Conservation (phyloP, 2,797 vertebrate genomes). For the Eospalax fontanierii region DNA sequence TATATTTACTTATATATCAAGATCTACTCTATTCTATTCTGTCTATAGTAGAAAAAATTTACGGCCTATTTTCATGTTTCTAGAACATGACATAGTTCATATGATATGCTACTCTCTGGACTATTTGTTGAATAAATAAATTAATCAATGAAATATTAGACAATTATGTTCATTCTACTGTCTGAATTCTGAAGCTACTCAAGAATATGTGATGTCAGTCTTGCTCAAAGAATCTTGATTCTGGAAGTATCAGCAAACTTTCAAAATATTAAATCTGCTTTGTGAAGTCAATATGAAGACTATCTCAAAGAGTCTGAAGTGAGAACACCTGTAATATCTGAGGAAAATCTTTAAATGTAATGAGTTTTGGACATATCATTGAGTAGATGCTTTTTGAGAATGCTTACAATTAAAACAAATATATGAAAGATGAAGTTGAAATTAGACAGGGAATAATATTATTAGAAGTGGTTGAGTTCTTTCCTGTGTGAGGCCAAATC, state of each 20-base stretch:
- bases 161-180: not conserved
- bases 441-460: not conserved
- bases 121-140: constrained; percentile 8
- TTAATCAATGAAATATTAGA: not conserved
- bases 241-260: not conserved
- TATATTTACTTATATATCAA: not conserved
- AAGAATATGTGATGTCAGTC: not conserved
- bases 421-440: not conserved
- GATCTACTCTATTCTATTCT: not conserved
- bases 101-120: not conserved
- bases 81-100: not conserved
- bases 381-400: constrained; percentile 22
- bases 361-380: constrained; percentile 38
- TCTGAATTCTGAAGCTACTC: not conserved
- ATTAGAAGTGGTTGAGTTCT: constrained; percentile 52
- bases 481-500: not conserved
- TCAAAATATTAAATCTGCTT: not conserved
- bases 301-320: not conserved
- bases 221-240: constrained; percentile 35
- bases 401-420: not conserved
- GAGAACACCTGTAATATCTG: constrained; percentile 10
- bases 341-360: constrained; percentile 1
- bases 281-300: constrained; percentile 31
- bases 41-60: constrained; percentile 5
- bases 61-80: not conserved